Evolutionary conservation across 2,888 invertebrate genomes (phyloP).

Genomic region (Resseliella maxima): DNA sequence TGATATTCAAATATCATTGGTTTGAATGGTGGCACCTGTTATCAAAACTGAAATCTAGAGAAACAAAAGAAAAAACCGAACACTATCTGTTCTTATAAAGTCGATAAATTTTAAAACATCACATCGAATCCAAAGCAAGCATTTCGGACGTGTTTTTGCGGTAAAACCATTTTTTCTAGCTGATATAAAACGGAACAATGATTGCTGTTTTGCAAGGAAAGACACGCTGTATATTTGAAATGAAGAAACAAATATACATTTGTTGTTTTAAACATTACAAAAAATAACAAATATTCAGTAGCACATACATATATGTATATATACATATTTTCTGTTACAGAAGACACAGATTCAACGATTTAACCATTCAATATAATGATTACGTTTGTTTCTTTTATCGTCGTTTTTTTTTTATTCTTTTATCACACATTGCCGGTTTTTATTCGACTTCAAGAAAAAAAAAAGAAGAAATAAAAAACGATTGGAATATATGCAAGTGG

Average conservation of each 20-base stretch:
- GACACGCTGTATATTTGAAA: background rate
- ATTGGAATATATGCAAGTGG: background rate
- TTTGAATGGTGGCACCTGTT: background rate
- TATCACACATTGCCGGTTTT: background rate
- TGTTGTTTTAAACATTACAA: too few species aligned
- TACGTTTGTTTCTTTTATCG: background rate
- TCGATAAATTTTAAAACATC: too few species aligned
- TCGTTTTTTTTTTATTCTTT: background rate
- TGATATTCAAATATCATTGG: background rate
- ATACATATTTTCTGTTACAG: background rate
- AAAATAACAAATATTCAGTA: background rate
- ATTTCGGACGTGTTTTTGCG: background rate
- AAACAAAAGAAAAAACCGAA: too few species aligned
- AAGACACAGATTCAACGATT: constrained; percentile 21
- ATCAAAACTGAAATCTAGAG: too few species aligned
- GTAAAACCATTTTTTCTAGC: background rate
- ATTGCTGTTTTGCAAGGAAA: background rate
- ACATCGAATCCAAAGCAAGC: background rate
- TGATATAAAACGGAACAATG: background rate
- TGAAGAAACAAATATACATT: too few species aligned
- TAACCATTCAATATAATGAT: background rate
- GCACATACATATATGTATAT: background rate
- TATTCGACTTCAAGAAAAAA: background rate
- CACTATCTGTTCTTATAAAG: too few species aligned
- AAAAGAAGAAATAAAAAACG: too few species aligned